Base-by-base conservation (phyloP, 2,888 invertebrate species). In the Metellina segmentata region DNA sequence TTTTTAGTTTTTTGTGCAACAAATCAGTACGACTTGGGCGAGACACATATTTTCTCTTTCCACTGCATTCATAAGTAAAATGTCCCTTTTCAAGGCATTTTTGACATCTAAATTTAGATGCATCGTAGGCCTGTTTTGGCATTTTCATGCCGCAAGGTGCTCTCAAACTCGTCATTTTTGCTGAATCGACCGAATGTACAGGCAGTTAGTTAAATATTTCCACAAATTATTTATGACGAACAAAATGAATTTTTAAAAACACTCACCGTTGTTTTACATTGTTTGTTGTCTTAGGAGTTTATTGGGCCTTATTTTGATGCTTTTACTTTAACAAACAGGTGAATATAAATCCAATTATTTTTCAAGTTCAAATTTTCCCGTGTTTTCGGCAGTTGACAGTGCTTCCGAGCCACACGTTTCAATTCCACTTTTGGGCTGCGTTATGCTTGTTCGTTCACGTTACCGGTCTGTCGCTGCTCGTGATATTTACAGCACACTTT, bases 1-100 rank as follows among this genome's bases (percentile, higher is more conserved):
- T 94, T 94, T 96, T 96, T 93, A 97, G 92, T 86, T 96, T 95
- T 94, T 96, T 98, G 94, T 97, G 97, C 93, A 98, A 95, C 92
- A 97, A 96, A 94, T 97, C 96, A 0, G 98, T 97, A 88, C 98
- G 96, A 0, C 98, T 98, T 7, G 97, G 96, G 90, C 98, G 96
- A 94, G 98, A 97, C 6, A 98, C 95, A 95, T 97, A 97, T 95
- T 98, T 98, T 93, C 98, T 96, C 95, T 98, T 98, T 16, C 97
- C 97, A 93, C 96, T 98, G 94, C 98, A 99, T 95, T 98, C 97
- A 94, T 98, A 99, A 92, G 98, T 98, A 98, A 98, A 99, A 95
- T 99, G 98, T 0, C 98, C 98, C 94, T 96, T 96, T 95, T 98
- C 97, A 81, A 98, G 95, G 94, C 98, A 99, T 95, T 98, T 98